Percentiles rank a stretch among this genome's conserved stretches.
phyloP scores from a whole-genome alignment of 2,888 invertebrate genomes.

The Lagria hirta region DNA sequence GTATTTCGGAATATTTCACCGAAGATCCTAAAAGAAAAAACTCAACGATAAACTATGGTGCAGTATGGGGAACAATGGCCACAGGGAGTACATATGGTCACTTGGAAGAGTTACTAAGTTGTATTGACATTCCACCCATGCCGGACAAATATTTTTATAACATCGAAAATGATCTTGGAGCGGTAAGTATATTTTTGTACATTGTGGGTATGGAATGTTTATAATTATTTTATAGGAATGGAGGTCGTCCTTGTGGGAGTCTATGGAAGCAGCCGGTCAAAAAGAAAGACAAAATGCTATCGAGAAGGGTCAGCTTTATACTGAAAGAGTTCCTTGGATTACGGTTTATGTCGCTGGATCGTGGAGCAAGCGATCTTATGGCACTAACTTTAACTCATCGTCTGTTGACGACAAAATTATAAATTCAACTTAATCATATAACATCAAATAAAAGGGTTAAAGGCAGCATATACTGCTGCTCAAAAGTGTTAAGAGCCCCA shows the following conservation, averaged over 20 bases:
- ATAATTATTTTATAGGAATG: conserved; percentile 6
- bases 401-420: too few relatives aligned
- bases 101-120: conserved; percentile 22
- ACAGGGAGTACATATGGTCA: conserved; percentile 26
- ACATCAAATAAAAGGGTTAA: too few relatives aligned
- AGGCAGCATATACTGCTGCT: too few relatives aligned
- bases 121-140: conserved; percentile 28
- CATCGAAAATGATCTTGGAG: conserved; percentile 21
- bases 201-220: too few relatives aligned
- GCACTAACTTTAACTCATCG: conserved; percentile 29
- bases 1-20: conserved; percentile 10
- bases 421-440: too few relatives aligned
- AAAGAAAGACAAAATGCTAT: conserved; percentile 2
- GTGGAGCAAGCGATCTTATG: conserved; percentile 34
- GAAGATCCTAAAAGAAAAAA: conserved; percentile 20
- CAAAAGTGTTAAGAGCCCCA: too few relatives aligned
- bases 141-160: conserved; percentile 18
- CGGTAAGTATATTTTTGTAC: too few relatives aligned
- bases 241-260: conserved; percentile 1
- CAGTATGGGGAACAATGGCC: conserved; percentile 29
- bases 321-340: conserved; percentile 24
- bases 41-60: conserved; percentile 22
- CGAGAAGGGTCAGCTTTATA: neutral
- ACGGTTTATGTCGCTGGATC: conserved; percentile 35
- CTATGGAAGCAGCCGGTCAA: conserved; percentile 1